phyloP scores from a whole-genome alignment of 2,888 invertebrate genomes.

The Drosophila mulleri region DNA sequence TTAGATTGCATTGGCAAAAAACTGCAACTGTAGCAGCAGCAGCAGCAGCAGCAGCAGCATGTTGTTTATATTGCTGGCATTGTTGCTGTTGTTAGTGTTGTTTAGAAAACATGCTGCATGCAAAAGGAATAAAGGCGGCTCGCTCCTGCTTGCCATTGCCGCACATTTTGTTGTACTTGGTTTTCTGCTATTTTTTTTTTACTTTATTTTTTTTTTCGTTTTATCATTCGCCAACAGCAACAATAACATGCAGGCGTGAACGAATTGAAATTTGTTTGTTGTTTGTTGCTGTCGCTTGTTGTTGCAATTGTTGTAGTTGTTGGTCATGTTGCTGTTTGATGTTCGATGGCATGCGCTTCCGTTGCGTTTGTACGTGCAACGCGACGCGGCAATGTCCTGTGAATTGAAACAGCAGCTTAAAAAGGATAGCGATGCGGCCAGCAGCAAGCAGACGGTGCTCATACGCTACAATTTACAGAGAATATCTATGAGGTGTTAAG shows the following conservation, averaged over 20 bases:
- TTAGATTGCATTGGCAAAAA: slow-evolving; percentile 74
- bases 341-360: slow-evolving; percentile 70
- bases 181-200: not conserved
- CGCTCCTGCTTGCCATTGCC: slow-evolving; percentile 30
- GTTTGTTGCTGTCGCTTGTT: slow-evolving; percentile 22
- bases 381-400: slow-evolving; percentile 43
- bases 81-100: slow-evolving; percentile 48
- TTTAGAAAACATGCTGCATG: slow-evolving; percentile 73
- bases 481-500: too few relatives aligned
- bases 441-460: slow-evolving; percentile 1
- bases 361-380: slow-evolving; percentile 64
- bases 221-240: slow-evolving; percentile 17
- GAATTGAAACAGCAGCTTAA: slow-evolving; percentile 5
- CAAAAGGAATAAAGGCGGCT: slow-evolving; percentile 47
- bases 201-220: slow-evolving; percentile 36
- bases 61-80: slow-evolving; percentile 31
- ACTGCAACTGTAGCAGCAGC: slow-evolving; percentile 55
- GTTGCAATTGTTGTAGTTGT: slow-evolving; percentile 37
- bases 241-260: slow-evolving; percentile 50
- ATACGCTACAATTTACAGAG: slow-evolving; percentile 2
- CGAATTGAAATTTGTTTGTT: slow-evolving; percentile 82
- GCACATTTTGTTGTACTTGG: slow-evolving; percentile 43
- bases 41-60: slow-evolving; percentile 22
- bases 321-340: slow-evolving; percentile 63
- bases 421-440: not conserved